Evolutionary conservation across 1,140 invertebrate species (phyloP), one percentile per base, ranked within the genome.

Genomic region (Mamestra configurata): DNA sequence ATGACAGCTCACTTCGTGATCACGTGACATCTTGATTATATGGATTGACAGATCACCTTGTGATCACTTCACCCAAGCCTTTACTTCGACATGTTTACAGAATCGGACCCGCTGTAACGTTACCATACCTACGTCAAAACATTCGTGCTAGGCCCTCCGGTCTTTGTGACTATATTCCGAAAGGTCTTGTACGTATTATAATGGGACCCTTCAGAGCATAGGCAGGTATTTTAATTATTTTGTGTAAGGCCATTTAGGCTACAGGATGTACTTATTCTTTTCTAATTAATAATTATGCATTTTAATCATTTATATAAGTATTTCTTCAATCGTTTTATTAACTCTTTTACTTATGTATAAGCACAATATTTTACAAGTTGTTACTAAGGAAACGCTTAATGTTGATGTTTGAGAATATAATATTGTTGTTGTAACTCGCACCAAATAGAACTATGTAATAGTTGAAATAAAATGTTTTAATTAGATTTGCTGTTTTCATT

Each of bases 401-500:
- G 55, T 61, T 76, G 57, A 59, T 64, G 73, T 76, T 76, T 59
- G 57, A 35, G 27, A 55, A 61, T 71, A 71, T 31, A 61, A 59
- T 75, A 76, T 64, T 75, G 57, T 76, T 76, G 73, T 76, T 76
- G 73, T 76, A 76, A 76, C 27, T 46, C 35, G 57, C 73, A 76
- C 73, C 73, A 76, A 76, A 76, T 76, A 76, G 71, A 75, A 75
- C 51, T 75, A 76, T 76, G 22, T 64, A 59, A 76, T 76, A 75
- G 73, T 76, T 76, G 57, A 76, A 76, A 76, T 76, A 61, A 76
- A 76, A 64, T 64, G 57, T 64, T 61, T 76, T 76, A 61, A 37
- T 0, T 73, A 35, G 15, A 59, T 64, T 46, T 15, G 11, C 0
- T 27, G 20, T 15, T 59, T 24, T 75, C n/a, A 15, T 64, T 49